Conservation (phyloP, 2,797 vertebrate species). For the Clarias pachynema region DNA sequence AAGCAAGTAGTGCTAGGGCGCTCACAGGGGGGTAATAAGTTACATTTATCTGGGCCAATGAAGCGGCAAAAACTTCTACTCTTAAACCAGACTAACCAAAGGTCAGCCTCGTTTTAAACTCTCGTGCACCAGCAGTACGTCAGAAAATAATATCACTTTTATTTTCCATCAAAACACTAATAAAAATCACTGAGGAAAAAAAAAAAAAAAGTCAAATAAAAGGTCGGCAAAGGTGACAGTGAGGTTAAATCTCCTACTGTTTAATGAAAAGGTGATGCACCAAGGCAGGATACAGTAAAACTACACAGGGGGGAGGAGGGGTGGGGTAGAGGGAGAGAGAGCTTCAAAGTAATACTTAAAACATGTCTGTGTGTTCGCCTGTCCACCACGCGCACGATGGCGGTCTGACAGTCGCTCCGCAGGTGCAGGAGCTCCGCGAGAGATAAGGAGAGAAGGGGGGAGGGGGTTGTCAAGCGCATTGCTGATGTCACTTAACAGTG, state of each 20-base stretch:
- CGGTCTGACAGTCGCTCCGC: conserved; percentile 52
- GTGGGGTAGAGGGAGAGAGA: conserved; percentile 56
- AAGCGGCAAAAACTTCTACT: neutral
- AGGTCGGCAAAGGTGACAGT: conserved; percentile 73
- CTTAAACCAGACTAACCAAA: neutral
- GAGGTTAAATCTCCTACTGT: conserved; percentile 80
- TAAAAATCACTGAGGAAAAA: neutral
- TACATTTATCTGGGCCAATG: neutral
- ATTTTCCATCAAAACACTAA: neutral
- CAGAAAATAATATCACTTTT: neutral
- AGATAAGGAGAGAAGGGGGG: conserved; percentile 50
- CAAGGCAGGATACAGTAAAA: conserved; percentile 82
- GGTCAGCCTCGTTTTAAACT: neutral
- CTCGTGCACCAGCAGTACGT: neutral
- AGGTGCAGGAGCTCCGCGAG: conserved; percentile 37
- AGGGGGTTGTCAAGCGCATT: conserved; percentile 60
- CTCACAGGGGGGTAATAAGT: neutral
- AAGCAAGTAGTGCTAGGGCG: neutral
- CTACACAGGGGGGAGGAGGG: conserved; percentile 66
- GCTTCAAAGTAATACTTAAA: conserved; percentile 67
- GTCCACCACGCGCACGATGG: conserved; percentile 57
- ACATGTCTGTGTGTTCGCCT: conserved; percentile 66
- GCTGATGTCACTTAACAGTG: conserved; percentile 71
- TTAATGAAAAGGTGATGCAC: conserved; percentile 80
- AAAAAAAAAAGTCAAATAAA: conserved; percentile 62